Base-by-base conservation (phyloP, 2,888 invertebrate species). In the Axea sp. region DNA sequence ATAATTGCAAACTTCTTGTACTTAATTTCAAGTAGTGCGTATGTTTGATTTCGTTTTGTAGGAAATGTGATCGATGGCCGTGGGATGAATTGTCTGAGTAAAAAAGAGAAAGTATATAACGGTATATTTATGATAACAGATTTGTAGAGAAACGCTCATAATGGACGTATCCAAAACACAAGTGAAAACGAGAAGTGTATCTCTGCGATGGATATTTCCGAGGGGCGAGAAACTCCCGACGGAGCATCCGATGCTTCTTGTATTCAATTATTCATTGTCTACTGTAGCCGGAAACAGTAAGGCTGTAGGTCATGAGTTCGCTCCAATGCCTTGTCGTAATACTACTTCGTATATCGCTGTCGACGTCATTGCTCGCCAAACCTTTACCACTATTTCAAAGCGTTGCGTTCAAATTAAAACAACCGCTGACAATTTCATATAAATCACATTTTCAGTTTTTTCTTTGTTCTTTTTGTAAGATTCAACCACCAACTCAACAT, bases 191-290 rank as follows among this genome's bases (percentile, higher is more conserved):
- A n/a, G n/a, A 22, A 57, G 39, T 47, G 60, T 26, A 45, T 5
- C 39, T 11, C 14, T 15, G 59, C 41, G 59, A 65, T 59, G 51
- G 64, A 65, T 65, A 65, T 65, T 59, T 65, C 51, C 72, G 53
- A 72, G 51, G 53, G 51, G 31, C 24, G 53, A 39, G 72, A 59
- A 72, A 65, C 65, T 65, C 64, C 65, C 59, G 22, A 39, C 51
- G 45, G 65, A 65, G 53, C 49, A 51, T 59, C 59, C 55, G 57
- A 65, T 57, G 64, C 45, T 72, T 30, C 65, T 72, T 65, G 65
- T 51, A 59, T 72, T 57, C 59, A 65, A 65, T 72, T 72, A 72
- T 72, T 72, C 72, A 72, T 65, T 72, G 59, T 72, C 37, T 65
- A n/a, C n/a, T n/a, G 43, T 51, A 43, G 39, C 41, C 57, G 72